phyloP scores from a whole-genome alignment of 2,113 vertebrate species.

The Eublepharis macularius region DNA sequence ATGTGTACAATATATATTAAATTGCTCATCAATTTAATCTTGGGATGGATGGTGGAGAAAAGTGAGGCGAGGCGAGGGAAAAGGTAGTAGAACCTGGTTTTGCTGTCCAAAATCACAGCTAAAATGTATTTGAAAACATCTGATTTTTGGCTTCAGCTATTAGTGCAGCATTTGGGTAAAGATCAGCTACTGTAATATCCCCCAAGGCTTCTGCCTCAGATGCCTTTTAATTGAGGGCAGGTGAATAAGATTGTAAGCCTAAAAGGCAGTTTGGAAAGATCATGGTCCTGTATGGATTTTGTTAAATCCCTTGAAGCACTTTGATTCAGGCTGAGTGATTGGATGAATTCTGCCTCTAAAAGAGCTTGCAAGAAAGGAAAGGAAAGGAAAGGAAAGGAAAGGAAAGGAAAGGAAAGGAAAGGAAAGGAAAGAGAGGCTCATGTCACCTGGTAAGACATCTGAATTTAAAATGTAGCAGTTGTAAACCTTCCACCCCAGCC shows the following conservation, averaged over 20 bases:
- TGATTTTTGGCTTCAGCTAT: neutral
- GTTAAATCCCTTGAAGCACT: conserved; percentile 11
- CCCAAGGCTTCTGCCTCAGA: neutral
- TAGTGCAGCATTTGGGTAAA: neutral
- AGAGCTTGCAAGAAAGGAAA: neutral
- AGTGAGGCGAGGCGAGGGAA: no score
- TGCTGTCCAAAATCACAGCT: conserved; percentile 34
- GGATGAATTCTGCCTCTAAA: neutral
- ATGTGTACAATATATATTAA: conserved; percentile 49
- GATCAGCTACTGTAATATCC: neutral
- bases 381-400: no score
- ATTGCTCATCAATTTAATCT: conserved; percentile 50
- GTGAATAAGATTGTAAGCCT: neutral
- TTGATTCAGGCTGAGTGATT: neutral
- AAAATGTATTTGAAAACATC: neutral
- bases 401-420: no score
- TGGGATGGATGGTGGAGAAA: conserved; percentile 26
- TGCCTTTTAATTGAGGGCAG: neutral
- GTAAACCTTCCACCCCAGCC: neutral
- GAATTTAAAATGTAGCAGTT: neutral
- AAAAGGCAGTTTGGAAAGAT: neutral
- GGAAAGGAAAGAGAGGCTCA: no score
- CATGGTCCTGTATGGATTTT: neutral
- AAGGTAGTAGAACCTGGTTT: neutral
- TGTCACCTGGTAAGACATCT: conserved; percentile 12